Conservation (phyloP, 2,797 vertebrate genomes). For the Sebastes oblongus region DNA sequence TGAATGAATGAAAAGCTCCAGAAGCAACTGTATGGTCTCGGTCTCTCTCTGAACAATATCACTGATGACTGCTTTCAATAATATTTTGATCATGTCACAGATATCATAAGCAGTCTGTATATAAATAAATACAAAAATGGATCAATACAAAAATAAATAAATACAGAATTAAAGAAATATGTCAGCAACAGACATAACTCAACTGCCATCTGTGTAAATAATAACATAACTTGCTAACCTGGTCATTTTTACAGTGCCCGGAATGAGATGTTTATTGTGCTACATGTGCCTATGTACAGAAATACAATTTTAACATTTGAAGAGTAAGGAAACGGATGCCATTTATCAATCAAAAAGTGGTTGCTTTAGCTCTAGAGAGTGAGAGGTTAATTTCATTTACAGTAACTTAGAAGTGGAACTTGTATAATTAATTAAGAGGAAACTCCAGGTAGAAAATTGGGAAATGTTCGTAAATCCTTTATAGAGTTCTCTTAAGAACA, state of each 20-base stretch:
- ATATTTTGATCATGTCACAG: neutral
- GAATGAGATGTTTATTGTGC: neutral
- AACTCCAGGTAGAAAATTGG: neutral
- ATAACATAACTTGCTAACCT: neutral
- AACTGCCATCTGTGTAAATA: neutral
- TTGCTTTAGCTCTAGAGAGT: neutral
- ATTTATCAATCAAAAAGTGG: neutral
- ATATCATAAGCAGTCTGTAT: neutral
- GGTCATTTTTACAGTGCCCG: slow-evolving; percentile 10
- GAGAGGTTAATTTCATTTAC: neutral
- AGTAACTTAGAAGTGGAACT: neutral
- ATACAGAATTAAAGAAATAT: neutral
- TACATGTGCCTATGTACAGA: slow-evolving; percentile 17
- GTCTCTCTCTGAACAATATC: neutral
- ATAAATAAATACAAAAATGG: slow-evolving; percentile 13
- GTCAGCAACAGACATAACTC: neutral
- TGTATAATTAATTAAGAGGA: neutral
- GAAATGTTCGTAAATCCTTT: neutral
- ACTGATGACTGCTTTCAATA: neutral
- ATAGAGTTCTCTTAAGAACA: neutral
- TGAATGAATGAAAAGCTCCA: slow-evolving; percentile 6
- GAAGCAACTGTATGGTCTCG: neutral
- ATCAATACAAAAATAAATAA: slow-evolving; percentile 14
- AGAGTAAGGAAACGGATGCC: neutral
- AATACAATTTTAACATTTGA: neutral